Conservation (phyloP, 2,797 vertebrate species). For the Pteropus rufus region DNA sequence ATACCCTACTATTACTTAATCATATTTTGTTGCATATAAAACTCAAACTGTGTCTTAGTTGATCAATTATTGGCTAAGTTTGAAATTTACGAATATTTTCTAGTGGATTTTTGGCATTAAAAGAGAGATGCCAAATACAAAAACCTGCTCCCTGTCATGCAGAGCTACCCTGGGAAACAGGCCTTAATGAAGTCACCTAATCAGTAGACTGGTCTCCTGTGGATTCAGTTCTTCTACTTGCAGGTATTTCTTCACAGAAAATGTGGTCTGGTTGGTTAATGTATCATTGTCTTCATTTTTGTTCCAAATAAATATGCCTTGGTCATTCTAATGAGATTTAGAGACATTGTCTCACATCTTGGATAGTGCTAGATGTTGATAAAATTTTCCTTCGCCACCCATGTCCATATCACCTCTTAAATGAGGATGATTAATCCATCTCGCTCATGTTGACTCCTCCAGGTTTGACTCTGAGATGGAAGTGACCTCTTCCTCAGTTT, state of each 20-base stretch:
- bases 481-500: background rate
- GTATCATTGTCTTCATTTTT: constrained; percentile 25
- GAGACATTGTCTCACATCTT: background rate
- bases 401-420: background rate
- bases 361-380: background rate
- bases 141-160: background rate
- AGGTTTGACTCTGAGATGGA: background rate
- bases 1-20: background rate
- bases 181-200: background rate
- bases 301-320: constrained; percentile 28
- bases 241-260: constrained; percentile 18
- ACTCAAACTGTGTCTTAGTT: background rate
- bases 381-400: background rate
- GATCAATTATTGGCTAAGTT: constrained; percentile 1
- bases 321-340: constrained; percentile 50
- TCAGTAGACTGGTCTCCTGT: background rate
- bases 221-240: background rate
- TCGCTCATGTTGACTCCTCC: background rate
- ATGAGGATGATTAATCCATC: background rate
- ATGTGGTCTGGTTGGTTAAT: background rate
- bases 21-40: constrained; percentile 28
- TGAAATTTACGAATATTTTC: constrained; percentile 46
- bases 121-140: constrained; percentile 28
- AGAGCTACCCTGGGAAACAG: background rate
- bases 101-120: constrained; percentile 27